Conservation (phyloP, 2,113 vertebrate species). For the Nettapus auritus region DNA sequence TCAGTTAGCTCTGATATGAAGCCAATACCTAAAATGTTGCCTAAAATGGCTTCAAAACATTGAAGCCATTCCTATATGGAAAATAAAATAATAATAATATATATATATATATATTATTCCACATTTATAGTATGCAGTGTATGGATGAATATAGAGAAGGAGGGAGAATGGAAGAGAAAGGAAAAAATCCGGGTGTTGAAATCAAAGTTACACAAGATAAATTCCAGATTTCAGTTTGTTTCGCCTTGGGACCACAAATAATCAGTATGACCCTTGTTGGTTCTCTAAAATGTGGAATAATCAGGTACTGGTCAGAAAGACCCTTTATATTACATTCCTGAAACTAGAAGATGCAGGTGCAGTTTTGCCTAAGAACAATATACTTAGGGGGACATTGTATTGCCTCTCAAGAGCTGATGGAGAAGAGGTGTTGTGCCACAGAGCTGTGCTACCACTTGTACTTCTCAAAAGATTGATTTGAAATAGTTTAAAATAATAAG, state of each 20-base stretch:
- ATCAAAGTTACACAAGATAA: background rate
- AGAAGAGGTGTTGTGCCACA: background rate
- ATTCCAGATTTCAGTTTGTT: background rate
- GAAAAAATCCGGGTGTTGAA: background rate
- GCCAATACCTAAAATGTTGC: no score
- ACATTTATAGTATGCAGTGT: background rate
- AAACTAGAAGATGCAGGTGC: background rate
- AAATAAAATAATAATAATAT: no score
- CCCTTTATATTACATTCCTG: background rate
- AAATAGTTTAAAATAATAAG: background rate
- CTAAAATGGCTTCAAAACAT: no score
- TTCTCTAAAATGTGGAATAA: background rate
- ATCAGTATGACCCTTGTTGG: accelerated
- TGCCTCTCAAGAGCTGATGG: background rate
- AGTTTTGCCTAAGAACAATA: background rate
- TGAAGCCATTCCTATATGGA: background rate
- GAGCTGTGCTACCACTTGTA: background rate
- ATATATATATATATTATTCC: background rate
- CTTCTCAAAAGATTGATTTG: background rate
- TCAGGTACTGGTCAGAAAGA: background rate
- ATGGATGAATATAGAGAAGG: background rate
- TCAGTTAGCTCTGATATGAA: background rate
- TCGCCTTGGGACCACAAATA: background rate
- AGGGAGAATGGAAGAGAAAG: background rate
- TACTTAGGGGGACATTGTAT: background rate